A percentile compares a stretch with the other conserved stretches of the same genome.
These are phyloP conservation scores for Myzus persicae DNA, from an alignment of 1,140 invertebrate genomes.

Conservation along the genomic window DNA sequence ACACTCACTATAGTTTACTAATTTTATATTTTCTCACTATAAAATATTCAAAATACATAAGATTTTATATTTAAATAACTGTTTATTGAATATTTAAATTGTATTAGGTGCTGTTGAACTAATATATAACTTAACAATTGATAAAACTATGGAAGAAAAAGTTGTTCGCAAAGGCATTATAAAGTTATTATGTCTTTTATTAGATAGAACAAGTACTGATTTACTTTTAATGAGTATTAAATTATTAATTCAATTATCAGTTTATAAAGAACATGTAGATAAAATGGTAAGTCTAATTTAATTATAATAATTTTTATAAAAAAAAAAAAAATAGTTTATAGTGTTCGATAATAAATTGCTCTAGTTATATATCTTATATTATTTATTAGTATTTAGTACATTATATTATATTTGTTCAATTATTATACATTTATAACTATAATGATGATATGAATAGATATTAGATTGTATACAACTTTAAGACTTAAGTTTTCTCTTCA, in stretches of 20 bases:
- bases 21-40: no score
- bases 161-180: slow-evolving; percentile 95
- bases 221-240: slow-evolving; percentile 90
- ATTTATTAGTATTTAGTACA: no score
- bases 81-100: not conserved
- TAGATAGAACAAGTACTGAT: slow-evolving; percentile 84
- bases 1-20: no score
- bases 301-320: not conserved
- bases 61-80: not conserved
- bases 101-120: slow-evolving; percentile 64
- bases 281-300: slow-evolving; percentile 74
- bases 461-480: not conserved
- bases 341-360: no score
- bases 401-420: not conserved
- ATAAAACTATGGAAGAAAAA: slow-evolving; percentile 93
- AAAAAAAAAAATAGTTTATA: not conserved
- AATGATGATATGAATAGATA: not conserved
- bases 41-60: not conserved
- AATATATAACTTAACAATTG: slow-evolving; percentile 93
- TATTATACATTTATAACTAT: not conserved
- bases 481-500: not conserved
- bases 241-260: slow-evolving; percentile 94
- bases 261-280: slow-evolving; percentile 94
- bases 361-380: no score
- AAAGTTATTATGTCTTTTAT: slow-evolving; percentile 83